phyloP scores from a whole-genome alignment of 2,888 invertebrate genomes.

The Molanna angustata region DNA sequence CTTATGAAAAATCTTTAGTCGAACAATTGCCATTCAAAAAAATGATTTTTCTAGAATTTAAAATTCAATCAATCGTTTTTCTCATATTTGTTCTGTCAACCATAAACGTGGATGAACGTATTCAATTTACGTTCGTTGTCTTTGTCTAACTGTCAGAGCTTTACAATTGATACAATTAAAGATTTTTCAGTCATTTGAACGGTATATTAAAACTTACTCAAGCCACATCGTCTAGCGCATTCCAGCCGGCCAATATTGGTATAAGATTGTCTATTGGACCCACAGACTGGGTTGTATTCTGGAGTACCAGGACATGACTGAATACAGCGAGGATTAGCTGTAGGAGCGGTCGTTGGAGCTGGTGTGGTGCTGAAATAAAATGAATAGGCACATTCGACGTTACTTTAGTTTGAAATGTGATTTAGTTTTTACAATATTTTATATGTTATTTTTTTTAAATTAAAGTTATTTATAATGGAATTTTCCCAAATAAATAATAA shows the following conservation, averaged over 20 bases:
- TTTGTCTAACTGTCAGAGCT: not conserved
- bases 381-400: too few relatives aligned
- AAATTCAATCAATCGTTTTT: not conserved
- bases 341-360: constrained; percentile 8
- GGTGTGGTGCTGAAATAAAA: constrained; percentile 21
- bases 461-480: too few relatives aligned
- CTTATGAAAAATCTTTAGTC: too few relatives aligned
- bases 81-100: not conserved
- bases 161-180: not conserved
- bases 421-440: too few relatives aligned
- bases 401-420: too few relatives aligned
- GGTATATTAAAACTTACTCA: constrained; percentile 39
- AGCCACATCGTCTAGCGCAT: constrained; percentile 46
- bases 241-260: constrained; percentile 40
- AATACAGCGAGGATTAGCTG: constrained; percentile 35
- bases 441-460: too few relatives aligned
- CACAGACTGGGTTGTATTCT: constrained; percentile 50
- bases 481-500: too few relatives aligned
- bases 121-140: not conserved
- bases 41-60: not conserved
- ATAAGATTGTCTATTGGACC: constrained; percentile 43
- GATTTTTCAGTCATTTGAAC: not conserved
- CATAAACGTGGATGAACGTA: not conserved
- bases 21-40: too few relatives aligned
- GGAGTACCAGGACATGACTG: constrained; percentile 40